A percentile compares a stretch with the other conserved stretches of the same genome.
Evolutionary conservation across 1,140 invertebrate species (phyloP).

Genomic region (Argopecten irradians): DNA sequence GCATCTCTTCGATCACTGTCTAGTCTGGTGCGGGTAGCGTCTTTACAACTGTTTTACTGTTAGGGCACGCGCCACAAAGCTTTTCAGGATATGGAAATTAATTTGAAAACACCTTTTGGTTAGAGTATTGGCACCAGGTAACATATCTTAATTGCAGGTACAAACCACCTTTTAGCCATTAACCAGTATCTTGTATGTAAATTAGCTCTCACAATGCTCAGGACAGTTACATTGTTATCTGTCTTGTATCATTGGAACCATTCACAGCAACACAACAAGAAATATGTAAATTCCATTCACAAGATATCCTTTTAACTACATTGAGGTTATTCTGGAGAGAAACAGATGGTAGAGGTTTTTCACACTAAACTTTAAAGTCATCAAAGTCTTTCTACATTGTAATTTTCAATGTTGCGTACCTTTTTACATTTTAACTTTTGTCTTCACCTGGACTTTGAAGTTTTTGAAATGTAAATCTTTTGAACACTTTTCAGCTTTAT

Average conservation of each 20-base stretch:
- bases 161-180: neutral
- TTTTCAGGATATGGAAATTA: neutral
- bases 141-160: constrained; percentile 8
- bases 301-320: neutral
- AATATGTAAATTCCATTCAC: neutral
- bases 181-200: neutral
- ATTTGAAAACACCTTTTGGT: neutral
- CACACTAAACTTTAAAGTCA: neutral
- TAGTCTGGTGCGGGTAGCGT: neutral
- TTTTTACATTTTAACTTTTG: neutral
- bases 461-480: neutral
- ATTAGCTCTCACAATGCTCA: neutral
- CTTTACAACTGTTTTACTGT: neutral
- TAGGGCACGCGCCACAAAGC: neutral
- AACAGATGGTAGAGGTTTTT: neutral
- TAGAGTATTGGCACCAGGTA: neutral
- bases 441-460: neutral
- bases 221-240: neutral
- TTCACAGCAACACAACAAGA: neutral
- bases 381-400: neutral
- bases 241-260: neutral
- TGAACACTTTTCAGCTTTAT: neutral
- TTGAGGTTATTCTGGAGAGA: neutral
- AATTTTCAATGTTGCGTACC: neutral
- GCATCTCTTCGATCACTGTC: neutral